Conservation (phyloP, 2,888 invertebrate species). For the Harmothoe impar region DNA sequence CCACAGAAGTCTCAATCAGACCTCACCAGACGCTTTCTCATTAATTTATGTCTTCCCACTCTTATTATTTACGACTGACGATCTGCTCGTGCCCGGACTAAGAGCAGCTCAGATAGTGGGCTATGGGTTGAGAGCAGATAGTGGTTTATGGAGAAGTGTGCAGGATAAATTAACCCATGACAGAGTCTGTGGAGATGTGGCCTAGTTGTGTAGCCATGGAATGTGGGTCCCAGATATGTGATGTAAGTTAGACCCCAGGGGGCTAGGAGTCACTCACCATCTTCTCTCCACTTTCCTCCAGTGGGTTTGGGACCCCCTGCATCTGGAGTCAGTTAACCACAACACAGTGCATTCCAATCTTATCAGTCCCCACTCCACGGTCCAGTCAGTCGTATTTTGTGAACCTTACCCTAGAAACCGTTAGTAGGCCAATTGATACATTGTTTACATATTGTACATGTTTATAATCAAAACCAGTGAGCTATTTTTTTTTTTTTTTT, state of each 20-base stretch:
- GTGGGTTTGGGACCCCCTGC: slow-evolving; percentile 27
- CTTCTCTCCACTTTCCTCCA: neutral
- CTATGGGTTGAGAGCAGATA: neutral
- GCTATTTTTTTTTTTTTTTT: no score
- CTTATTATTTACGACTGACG: no score
- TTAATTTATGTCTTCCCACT: no score
- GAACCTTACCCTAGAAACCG: no score
- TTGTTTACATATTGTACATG: no score
- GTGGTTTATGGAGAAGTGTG: neutral
- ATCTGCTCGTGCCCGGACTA: no score
- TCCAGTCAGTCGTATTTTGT: no score
- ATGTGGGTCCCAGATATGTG: slow-evolving; percentile 11
- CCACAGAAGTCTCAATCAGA: no score
- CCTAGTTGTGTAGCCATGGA: neutral
- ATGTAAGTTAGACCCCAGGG: neutral
- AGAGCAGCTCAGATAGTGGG: neutral
- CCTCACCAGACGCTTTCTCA: no score
- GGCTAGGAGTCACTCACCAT: neutral
- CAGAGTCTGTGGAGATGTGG: neutral
- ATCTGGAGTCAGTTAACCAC: slow-evolving; percentile 14
- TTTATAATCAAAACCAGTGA: no score
- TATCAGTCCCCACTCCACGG: neutral
- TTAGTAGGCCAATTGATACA: no score
- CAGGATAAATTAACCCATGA: neutral
- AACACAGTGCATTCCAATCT: slow-evolving; percentile 13